Evolutionary conservation across 1,140 invertebrate genomes (phyloP), one percentile per base, ranked within the genome.

Genomic region (Dermatophagoides farinae): DNA sequence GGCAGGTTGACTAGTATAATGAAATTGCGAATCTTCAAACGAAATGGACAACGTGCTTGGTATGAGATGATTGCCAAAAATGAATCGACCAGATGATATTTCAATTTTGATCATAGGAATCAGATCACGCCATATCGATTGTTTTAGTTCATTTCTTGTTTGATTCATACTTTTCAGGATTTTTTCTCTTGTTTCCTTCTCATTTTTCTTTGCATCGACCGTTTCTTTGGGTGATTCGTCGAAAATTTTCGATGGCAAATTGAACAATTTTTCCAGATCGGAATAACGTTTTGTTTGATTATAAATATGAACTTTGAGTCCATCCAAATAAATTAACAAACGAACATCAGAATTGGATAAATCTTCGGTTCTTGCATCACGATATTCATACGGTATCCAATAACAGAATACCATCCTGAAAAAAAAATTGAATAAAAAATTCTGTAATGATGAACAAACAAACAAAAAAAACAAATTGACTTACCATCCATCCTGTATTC

Each of bases 21-120:
- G 82, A 70, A 93, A 82, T 70, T 95, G 88, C 37, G 86, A 84
- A 72, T 97, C 91, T 73, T 97, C 93, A 51, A 95, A 82, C 61
- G 83, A 88, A 65, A 96, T 80, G 9, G 88, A 87, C 37, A 97
- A 74, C 2, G 89, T 93, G 16, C 88, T 92, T 0, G 93, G 91
- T 8, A 96, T 81, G 58, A 95, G 73, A 44, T 86, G 80, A 75
- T 97, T 98, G n/a, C 93, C 93, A 76, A 97, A 96, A 16, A 97
- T 87, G 62, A 95, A 74, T 62, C 90, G 81, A 54, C 88, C 89
- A 44, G 83, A 83, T 61, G 82, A 85, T 49, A 97, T 80, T 69
- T 97, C 90, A 47, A 93, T 76, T 76, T 96, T 97, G 60, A 96
- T 95, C 31, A 95, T 88, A 51, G 93, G 93, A 68, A 97, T 89